Percentiles rank a stretch among this genome's conserved stretches.
Conservation (phyloP, 1,140 invertebrate species). For the Rhyacophila brunnea region DNA sequence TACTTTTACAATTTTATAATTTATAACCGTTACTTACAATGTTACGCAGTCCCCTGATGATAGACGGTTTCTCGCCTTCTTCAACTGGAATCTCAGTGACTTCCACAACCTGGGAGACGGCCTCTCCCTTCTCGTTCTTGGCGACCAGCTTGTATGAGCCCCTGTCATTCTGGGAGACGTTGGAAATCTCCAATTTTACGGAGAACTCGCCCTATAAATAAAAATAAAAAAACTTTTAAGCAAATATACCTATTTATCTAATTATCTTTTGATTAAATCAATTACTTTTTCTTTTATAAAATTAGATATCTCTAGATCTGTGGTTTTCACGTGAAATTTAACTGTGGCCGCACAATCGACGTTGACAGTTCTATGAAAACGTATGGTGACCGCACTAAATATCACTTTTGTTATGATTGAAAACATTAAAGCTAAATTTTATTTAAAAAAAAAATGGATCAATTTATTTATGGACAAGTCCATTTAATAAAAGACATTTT, state of each 20-base stretch:
- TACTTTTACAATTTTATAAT: too few species aligned
- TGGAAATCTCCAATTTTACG: constrained; percentile 83
- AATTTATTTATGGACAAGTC: too few species aligned
- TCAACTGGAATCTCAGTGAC: constrained; percentile 79
- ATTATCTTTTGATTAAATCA: background rate
- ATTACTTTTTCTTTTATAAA: too few species aligned
- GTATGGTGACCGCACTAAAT: too few species aligned
- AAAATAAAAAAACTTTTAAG: constrained; percentile 1
- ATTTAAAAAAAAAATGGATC: too few species aligned
- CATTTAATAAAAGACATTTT: too few species aligned
- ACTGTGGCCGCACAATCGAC: too few species aligned
- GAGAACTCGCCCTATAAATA: constrained; percentile 74
- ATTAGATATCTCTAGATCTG: too few species aligned
- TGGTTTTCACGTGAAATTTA: too few species aligned
- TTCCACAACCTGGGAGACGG: constrained; percentile 84
- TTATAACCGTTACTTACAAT: constrained; percentile 57
- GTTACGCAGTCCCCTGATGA: constrained; percentile 71
- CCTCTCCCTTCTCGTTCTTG: constrained; percentile 91
- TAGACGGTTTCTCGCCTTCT: constrained; percentile 68
- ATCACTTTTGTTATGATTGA: too few species aligned
- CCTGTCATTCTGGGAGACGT: constrained; percentile 75
- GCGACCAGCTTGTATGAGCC: constrained; percentile 88
- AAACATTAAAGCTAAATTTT: too few species aligned
- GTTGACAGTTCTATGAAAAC: too few species aligned
- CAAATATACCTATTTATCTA: constrained; percentile 5